Evolutionary conservation across 2,797 vertebrate genomes (phyloP).

Genomic region (Numenius phaeopus): DNA sequence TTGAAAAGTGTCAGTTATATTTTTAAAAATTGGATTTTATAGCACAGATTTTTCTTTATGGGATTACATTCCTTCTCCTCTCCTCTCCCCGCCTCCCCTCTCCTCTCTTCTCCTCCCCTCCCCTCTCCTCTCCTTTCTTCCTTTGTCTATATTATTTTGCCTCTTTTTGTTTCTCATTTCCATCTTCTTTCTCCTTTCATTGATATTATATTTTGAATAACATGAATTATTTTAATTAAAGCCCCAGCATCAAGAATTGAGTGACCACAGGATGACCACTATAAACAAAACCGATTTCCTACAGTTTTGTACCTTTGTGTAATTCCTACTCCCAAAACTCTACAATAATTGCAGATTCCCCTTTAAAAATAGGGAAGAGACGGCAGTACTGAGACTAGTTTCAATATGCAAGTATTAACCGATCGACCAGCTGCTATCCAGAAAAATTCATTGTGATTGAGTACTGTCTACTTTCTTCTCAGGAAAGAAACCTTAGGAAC

Average conservation of each 20-base stretch:
- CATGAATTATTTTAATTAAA: background rate
- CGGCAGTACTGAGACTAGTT: background rate
- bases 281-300: background rate
- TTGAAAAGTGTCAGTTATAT: background rate
- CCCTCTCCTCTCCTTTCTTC: background rate
- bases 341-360: background rate
- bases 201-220: background rate
- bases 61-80: background rate
- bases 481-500: background rate
- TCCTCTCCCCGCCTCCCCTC: background rate
- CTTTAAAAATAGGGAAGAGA: background rate
- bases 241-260: background rate
- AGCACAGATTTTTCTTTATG: background rate
- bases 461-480: background rate
- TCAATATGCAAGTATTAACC: background rate
- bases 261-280: background rate
- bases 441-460: background rate
- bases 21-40: background rate
- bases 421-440: background rate
- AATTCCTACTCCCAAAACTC: background rate
- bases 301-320: background rate
- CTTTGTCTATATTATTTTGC: background rate
- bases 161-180: background rate
- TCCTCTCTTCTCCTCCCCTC: background rate
- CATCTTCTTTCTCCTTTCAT: background rate